Evolutionary conservation across 2,888 invertebrate species (phyloP).

Genomic region (Osmoderma eremita): DNA sequence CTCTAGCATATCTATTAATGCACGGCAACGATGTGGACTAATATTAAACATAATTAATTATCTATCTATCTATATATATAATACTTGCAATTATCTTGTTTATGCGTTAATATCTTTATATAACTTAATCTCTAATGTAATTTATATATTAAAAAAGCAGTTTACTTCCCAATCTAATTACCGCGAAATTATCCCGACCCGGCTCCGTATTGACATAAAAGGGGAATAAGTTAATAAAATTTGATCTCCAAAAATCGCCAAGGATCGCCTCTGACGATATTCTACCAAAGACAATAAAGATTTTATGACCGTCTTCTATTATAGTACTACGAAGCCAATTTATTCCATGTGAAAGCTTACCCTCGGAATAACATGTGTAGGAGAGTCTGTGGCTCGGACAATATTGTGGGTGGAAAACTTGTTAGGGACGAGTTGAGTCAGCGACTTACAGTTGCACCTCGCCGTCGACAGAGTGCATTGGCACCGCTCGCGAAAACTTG

Average conservation of each 20-base stretch:
- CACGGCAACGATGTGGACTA: no score
- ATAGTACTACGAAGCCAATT: constrained; percentile 6
- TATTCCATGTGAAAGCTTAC: constrained; percentile 22
- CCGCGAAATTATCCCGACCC: not conserved
- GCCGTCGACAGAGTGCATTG: constrained; percentile 28
- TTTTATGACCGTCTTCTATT: constrained; percentile 16
- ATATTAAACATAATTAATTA: no score
- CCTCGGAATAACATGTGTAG: constrained; percentile 32
- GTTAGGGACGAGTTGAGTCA: constrained; percentile 28
- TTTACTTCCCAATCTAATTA: not conserved
- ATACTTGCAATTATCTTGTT: not conserved
- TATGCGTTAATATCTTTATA: no score
- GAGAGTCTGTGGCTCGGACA: constrained; percentile 32
- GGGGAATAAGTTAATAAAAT: constrained; percentile 13
- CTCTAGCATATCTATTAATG: no score
- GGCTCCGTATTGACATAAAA: not conserved
- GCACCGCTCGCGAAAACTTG: constrained; percentile 14
- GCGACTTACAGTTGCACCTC: constrained; percentile 34
- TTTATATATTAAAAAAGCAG: no score
- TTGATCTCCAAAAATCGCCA: constrained; percentile 1
- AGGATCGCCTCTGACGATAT: constrained; percentile 2
- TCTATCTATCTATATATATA: no score
- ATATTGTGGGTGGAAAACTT: constrained; percentile 40
- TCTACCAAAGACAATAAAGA: constrained; percentile 8
- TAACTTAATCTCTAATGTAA: no score